Conservation (phyloP, 2,888 invertebrate species). For the Aquatica leii region DNA sequence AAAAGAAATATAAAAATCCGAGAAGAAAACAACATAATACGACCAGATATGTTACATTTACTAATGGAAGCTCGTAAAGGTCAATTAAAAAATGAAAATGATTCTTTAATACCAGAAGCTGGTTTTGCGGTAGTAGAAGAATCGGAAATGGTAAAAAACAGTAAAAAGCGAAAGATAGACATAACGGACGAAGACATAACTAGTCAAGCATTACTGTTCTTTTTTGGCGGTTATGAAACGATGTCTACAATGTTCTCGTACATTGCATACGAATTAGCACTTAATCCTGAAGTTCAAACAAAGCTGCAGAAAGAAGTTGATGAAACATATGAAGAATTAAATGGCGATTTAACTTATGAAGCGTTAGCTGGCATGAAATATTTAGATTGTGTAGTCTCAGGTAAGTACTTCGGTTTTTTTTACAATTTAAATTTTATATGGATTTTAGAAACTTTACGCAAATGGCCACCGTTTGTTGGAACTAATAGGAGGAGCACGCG, state of each 20-base stretch:
- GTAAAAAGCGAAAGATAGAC: neutral
- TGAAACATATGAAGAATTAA: neutral
- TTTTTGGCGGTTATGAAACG: neutral
- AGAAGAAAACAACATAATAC: neutral
- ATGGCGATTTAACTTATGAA: neutral
- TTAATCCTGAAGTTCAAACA: neutral
- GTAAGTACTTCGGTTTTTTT: too few relatives aligned
- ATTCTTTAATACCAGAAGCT: neutral
- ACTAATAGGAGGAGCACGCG: constrained; percentile 61
- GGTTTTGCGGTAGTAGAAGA: constrained; percentile 4
- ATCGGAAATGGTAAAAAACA: neutral
- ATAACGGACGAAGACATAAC: neutral
- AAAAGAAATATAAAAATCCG: neutral
- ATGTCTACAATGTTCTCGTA: neutral
- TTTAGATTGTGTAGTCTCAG: neutral
- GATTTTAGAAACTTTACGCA: constrained; percentile 61
- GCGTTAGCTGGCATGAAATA: neutral
- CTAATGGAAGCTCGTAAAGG: neutral
- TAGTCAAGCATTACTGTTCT: neutral
- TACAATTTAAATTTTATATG: too few relatives aligned
- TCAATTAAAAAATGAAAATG: neutral
- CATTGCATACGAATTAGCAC: neutral
- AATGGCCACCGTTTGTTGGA: constrained; percentile 59
- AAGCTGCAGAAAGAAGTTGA: neutral
- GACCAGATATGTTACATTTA: constrained; percentile 3